A percentile compares a stretch with the other conserved stretches of the same genome.
Conservation (phyloP, 2,888 invertebrate genomes). For the Xestia rhomboidea region DNA sequence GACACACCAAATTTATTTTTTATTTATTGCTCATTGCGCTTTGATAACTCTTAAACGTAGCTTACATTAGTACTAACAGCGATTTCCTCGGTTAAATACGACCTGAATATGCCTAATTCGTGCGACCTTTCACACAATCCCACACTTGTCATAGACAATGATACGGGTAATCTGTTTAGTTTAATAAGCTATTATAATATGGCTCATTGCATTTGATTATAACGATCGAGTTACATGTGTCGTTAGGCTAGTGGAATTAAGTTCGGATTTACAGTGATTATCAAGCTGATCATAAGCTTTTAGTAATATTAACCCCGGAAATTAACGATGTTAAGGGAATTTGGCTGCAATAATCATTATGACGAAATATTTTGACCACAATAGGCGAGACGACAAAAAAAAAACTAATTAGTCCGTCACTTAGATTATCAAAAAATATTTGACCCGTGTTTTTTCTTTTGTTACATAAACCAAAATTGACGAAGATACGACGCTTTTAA, state of each 20-base stretch:
- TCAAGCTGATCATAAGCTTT: neutral
- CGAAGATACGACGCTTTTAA: too few species aligned
- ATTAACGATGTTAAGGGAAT: neutral
- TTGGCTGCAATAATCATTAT: neutral
- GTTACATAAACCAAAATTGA: too few species aligned
- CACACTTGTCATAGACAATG: conserved; percentile 12
- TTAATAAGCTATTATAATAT: conserved; percentile 12
- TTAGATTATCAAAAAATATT: too few species aligned
- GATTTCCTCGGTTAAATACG: neutral
- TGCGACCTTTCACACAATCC: neutral
- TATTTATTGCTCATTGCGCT: too few species aligned
- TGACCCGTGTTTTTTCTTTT: too few species aligned
- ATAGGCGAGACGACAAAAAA: too few species aligned
- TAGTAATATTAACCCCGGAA: neutral
- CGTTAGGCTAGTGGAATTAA: neutral
- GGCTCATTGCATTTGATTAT: conserved; percentile 43
- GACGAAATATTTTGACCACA: neutral
- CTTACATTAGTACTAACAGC: neutral
- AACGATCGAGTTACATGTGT: conserved; percentile 15
- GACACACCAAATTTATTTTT: too few species aligned
- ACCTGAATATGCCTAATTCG: neutral
- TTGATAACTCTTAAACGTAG: neutral
- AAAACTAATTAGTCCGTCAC: too few species aligned
- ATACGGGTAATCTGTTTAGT: conserved; percentile 33
- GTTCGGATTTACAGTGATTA: neutral